Evolutionary conservation across 2,113 vertebrate genomes (phyloP), one percentile per base, ranked within the genome.

Genomic region (Struthio camelus): DNA sequence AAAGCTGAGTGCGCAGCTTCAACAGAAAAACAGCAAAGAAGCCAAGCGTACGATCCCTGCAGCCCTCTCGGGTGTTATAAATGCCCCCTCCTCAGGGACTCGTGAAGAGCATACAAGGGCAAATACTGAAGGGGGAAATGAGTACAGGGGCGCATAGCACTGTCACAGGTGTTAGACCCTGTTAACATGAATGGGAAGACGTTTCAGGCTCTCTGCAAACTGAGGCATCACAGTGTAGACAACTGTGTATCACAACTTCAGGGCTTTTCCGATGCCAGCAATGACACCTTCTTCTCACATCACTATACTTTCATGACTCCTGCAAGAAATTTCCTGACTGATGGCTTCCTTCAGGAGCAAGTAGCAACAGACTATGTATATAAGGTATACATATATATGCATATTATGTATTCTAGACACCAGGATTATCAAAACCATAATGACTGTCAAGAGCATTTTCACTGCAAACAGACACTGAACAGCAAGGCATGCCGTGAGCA

Each of bases 231-330:
- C 53, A 58, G 34, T 2, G 18, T 11, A 44, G 11, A 2, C 24
- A 58, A 42, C 19, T 5, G 1, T 1, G 3, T 0, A 0, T 59
- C 62, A 44, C 40, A 25, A 32, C 24, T 53, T 64, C 62, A 76
- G 9, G 30, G 25, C 27, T 75, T 87, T 59, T 42, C 38, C 54
- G 51, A 64, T 58, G 48, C 19, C 36, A 53, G 32, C 0, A 0
- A 32, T 24, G 27, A 34, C 61, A 80, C 27, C 62, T 80, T 51
- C 25, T 16, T 24, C 34, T 80, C 56, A 34, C 19, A 23, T 8
- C 61, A 27, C 34, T 40, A 69, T 8, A 1, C 23, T 78, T 14
- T 44, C 48, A 40, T n/a, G 53, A 72, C 56, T 51, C 75, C 23
- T 36, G 34, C 62, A 85, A 53, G 69, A 58, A 71, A 76, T 48